Evolutionary conservation across 2,888 invertebrate species (phyloP).

Genomic region (Cephus runcator): DNA sequence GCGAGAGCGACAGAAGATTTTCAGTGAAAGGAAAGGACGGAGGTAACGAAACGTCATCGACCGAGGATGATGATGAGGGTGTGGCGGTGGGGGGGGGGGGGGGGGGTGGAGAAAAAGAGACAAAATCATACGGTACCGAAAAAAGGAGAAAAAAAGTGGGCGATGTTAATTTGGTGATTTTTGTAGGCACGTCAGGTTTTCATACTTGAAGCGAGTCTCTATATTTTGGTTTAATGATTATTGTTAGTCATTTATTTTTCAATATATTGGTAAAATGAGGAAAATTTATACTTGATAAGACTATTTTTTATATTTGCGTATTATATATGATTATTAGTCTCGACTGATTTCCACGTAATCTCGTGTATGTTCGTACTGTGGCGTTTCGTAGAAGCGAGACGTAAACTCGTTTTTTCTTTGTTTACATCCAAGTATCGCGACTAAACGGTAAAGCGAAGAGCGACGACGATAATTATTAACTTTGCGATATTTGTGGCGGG

Average conservation of each 20-base stretch:
- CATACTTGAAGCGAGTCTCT: not conserved
- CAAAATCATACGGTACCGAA: not conserved
- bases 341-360: not conserved
- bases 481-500: not conserved
- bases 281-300: not conserved
- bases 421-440: not conserved
- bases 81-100: not conserved
- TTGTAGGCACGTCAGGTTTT: not conserved
- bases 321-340: not conserved
- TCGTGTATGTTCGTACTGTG: not conserved
- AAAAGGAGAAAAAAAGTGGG: not conserved
- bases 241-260: not conserved
- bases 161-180: not conserved
- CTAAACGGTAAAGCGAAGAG: not conserved
- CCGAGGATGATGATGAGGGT: not conserved
- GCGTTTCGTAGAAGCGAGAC: not conserved
- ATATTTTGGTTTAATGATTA: not conserved
- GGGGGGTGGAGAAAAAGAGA: too few species aligned
- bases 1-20: not conserved
- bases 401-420: not conserved
- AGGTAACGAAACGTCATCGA: not conserved
- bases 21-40: not conserved
- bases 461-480: not conserved
- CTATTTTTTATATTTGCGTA: not conserved
- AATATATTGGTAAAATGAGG: not conserved